Conservation (phyloP, 2,113 vertebrate genomes). For the Tringa solitaria region DNA sequence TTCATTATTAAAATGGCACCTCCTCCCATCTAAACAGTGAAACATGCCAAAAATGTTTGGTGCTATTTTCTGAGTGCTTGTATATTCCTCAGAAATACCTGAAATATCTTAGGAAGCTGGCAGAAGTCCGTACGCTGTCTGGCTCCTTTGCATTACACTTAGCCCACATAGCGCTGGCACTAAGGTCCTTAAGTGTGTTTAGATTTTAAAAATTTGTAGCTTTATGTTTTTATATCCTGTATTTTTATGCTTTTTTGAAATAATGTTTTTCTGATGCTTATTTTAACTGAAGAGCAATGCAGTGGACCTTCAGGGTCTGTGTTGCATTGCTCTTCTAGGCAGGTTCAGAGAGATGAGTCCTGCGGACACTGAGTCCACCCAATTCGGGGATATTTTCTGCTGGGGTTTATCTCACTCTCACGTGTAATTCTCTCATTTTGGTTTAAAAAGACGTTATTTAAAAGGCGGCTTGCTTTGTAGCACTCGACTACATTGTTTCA, state of each 20-base stretch:
- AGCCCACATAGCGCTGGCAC: background rate
- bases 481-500: background rate
- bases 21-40: background rate
- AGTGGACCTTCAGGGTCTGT: background rate
- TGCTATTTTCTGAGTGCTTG: background rate
- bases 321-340: background rate
- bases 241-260: background rate
- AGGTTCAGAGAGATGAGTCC: background rate
- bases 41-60: background rate
- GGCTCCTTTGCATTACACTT: background rate
- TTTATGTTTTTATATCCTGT: background rate
- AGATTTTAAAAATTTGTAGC: background rate
- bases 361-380: background rate
- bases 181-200: background rate
- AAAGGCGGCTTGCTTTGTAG: background rate
- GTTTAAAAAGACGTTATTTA: too few relatives aligned
- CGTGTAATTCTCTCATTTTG: background rate
- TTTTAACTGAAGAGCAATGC: background rate
- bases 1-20: background rate
- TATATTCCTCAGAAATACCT: background rate
- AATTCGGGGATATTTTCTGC: background rate
- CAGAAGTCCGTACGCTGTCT: background rate
- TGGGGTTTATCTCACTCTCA: background rate
- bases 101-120: background rate
- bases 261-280: background rate